These are phyloP conservation scores for Forbesichthys agassizii DNA, from an alignment of 2,113 vertebrate species.

Conservation along the genomic window DNA sequence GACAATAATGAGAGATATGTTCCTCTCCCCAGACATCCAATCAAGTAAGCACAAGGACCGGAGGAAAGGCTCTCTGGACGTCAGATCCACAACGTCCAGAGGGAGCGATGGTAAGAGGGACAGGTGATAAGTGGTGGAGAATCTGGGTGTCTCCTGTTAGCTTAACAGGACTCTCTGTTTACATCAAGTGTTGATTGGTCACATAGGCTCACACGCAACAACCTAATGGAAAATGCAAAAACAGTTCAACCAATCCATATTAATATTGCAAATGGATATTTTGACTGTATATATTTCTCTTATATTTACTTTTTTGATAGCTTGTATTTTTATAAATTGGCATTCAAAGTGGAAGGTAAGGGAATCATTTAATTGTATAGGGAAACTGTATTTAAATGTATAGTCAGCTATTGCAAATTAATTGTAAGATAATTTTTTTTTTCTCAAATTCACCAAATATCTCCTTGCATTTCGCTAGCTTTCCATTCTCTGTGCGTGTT, in stretches of 20 bases:
- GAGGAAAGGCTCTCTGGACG: constrained; percentile 93
- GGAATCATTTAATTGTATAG: too few species aligned
- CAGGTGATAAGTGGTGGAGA: constrained; percentile 51
- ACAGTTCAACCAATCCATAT: not conserved
- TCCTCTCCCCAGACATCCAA: constrained; percentile 83
- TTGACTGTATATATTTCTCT: not conserved
- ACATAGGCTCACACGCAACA: constrained; percentile 13
- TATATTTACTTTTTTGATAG: too few species aligned
- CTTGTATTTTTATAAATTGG: too few species aligned
- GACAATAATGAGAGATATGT: constrained; percentile 11
- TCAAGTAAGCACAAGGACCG: constrained; percentile 89
- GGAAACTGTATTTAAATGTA: too few species aligned
- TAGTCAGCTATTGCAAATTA: too few species aligned
- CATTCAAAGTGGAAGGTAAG: too few species aligned
- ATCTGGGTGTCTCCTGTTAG: constrained; percentile 22
- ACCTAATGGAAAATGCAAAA: constrained; percentile 15
- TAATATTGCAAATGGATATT: not conserved
- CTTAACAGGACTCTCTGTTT: constrained; percentile 40
- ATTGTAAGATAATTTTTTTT: too few species aligned
- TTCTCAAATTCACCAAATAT: too few species aligned
- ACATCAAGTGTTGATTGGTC: constrained; percentile 47
- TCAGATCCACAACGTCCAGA: constrained; percentile 85
- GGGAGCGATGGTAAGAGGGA: constrained; percentile 88
- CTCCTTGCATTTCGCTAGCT: too few species aligned
- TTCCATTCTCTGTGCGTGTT: too few species aligned